These are phyloP conservation scores for Carollia perspicillata DNA, from an alignment of 2,113 vertebrate species.

Conservation along the genomic window DNA sequence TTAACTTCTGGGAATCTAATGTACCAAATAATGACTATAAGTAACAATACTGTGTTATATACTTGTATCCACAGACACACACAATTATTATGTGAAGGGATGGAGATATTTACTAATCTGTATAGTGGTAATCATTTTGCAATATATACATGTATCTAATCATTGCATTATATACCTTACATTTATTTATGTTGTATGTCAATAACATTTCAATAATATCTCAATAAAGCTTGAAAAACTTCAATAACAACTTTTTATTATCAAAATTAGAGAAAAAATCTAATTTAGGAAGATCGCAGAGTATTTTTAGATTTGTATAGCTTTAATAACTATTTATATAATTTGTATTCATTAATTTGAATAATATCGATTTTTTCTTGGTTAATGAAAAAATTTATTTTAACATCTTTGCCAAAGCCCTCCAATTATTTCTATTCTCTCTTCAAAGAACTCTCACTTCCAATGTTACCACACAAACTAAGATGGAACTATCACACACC, in stretches of 20 bases:
- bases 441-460: not conserved
- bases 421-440: not conserved
- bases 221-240: not conserved
- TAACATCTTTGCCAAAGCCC: not conserved
- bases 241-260: not conserved
- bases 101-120: not conserved
- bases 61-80: not conserved
- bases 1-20: not conserved
- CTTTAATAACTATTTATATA: not conserved
- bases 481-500: slow-evolving; percentile 8
- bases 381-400: not conserved
- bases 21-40: not conserved
- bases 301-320: not conserved
- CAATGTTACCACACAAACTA: not conserved
- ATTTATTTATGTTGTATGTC: not conserved
- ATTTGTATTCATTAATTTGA: not conserved
- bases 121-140: not conserved
- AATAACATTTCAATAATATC: not conserved
- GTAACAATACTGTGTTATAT: not conserved
- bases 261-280: not conserved
- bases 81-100: not conserved
- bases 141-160: not conserved
- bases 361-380: not conserved
- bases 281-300: not conserved
- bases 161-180: not conserved